Conservation (phyloP, 2,113 vertebrate species). For the Phoxinus phoxinus region DNA sequence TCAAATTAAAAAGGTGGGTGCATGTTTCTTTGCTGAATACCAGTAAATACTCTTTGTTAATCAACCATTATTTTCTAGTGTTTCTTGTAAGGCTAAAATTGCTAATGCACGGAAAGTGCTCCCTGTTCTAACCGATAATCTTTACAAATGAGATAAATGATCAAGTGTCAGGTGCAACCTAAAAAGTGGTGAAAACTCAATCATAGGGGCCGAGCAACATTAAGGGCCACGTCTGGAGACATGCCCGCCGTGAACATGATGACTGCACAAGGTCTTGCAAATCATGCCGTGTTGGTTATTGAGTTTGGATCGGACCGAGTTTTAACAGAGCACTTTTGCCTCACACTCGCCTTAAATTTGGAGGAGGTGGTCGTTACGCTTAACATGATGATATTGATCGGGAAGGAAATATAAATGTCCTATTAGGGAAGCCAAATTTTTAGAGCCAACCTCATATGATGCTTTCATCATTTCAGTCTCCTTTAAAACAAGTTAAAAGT, state of each 20-base stretch:
- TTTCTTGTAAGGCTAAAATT: conserved; percentile 70
- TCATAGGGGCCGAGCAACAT: conserved; percentile 91
- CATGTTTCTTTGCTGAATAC: conserved; percentile 60
- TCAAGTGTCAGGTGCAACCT: conserved; percentile 93
- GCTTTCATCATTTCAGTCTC: not conserved
- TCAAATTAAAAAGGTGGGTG: conserved; percentile 61
- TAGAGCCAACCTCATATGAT: conserved; percentile 7
- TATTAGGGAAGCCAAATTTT: conserved; percentile 19
- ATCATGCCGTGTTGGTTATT: conserved; percentile 72
- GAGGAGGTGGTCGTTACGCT: conserved; percentile 31
- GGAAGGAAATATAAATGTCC: conserved; percentile 18
- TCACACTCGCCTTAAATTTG: conserved; percentile 69
- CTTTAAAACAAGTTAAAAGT: conserved; percentile 18
- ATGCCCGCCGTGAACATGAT: conserved; percentile 72
- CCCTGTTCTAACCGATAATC: conserved; percentile 86
- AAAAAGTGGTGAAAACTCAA: conserved; percentile 98
- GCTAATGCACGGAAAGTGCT: conserved; percentile 79
- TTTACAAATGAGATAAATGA: conserved; percentile 96
- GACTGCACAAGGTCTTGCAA: conserved; percentile 72
- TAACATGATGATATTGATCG: conserved; percentile 41
- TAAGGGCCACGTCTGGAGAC: conserved; percentile 79
- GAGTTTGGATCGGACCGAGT: conserved; percentile 78
- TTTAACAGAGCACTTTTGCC: conserved; percentile 72
- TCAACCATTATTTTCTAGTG: conserved; percentile 69
- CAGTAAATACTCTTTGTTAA: conserved; percentile 62